Percentiles rank a stretch among this genome's conserved stretches.
Conservation (phyloP, 2,797 vertebrate genomes). For the Sitta carolinensis region DNA sequence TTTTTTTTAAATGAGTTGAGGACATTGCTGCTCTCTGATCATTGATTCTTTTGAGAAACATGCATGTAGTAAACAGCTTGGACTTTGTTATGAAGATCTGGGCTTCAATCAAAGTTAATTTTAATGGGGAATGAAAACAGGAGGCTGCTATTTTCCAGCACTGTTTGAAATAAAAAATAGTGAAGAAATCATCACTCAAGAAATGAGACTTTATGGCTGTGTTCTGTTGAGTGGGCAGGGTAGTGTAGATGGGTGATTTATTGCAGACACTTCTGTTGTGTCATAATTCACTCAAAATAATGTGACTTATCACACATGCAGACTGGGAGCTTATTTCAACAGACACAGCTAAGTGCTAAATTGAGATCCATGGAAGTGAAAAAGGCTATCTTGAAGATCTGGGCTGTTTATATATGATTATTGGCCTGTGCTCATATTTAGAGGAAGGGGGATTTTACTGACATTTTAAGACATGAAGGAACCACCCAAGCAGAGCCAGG, state of each 20-base stretch:
- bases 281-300: constrained; percentile 46
- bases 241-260: constrained; percentile 12
- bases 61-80: not conserved
- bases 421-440: not conserved
- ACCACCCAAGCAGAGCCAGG: not conserved
- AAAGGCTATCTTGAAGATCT: not conserved
- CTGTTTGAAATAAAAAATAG: not conserved
- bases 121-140: not conserved
- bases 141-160: not conserved
- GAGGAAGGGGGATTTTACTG: not conserved
- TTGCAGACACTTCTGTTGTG: constrained; percentile 33
- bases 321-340: constrained; percentile 26
- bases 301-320: constrained; percentile 40
- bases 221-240: constrained; percentile 36
- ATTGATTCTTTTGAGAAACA: not conserved
- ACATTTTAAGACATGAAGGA: not conserved
- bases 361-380: not conserved
- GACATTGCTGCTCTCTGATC: not conserved
- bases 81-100: not conserved
- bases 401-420: not conserved
- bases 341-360: not conserved
- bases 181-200: constrained; percentile 21
- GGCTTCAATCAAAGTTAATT: not conserved
- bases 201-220: not conserved
- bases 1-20: not conserved